A percentile compares a stretch with the other conserved stretches of the same genome.
These are phyloP conservation scores for Trileptium ribeirensis DNA, from an alignment of 2,888 invertebrate genomes.

Conservation along the genomic window DNA sequence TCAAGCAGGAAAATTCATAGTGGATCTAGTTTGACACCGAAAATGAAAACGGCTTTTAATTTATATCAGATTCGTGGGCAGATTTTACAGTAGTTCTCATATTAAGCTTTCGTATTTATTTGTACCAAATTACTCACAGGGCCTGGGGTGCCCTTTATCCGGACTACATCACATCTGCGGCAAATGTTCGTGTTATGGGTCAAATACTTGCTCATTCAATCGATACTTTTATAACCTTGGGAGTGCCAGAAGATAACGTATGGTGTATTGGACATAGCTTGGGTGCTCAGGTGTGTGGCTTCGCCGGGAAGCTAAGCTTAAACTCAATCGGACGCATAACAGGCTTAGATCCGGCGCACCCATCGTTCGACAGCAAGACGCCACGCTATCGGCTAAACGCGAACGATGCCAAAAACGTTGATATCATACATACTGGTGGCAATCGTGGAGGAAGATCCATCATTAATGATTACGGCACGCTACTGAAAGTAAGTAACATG, in stretches of 20 bases:
- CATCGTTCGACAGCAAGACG: background rate
- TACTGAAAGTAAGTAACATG: background rate
- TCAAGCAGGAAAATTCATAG: no score
- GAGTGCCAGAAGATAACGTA: background rate
- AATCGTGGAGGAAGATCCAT: background rate
- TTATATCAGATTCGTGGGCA: no score
- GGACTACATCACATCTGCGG: background rate
- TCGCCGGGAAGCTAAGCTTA: background rate
- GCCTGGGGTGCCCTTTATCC: background rate
- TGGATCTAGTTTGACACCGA: no score
- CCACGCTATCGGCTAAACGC: background rate
- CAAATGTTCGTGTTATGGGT: background rate
- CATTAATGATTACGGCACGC: background rate
- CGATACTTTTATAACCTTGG: background rate
- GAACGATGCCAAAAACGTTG: background rate
- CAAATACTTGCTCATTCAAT: background rate
- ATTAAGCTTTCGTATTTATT: no score
- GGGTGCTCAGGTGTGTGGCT: background rate
- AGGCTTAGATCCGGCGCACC: background rate
- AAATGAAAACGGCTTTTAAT: no score
- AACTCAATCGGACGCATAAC: background rate
- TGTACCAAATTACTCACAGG: no score
- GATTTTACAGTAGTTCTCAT: no score
- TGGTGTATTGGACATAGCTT: background rate
- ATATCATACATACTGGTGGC: background rate